Base-by-base conservation (phyloP, 2,797 vertebrate species). In the Poecilia velifera region DNA sequence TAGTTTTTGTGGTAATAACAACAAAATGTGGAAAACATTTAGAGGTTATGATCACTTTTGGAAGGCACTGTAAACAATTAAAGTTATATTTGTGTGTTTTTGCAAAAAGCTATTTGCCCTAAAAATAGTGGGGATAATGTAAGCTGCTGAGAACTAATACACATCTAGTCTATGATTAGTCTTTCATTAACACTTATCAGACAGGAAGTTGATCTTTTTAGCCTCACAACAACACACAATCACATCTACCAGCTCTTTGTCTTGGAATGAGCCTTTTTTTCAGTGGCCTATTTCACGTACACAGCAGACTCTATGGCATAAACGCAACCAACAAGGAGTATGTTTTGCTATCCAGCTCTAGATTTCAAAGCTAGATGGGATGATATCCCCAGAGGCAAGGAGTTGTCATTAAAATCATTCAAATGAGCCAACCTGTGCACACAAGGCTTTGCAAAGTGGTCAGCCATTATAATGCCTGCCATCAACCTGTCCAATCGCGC, bases 391-490 rank as follows among this genome's bases (percentile, higher is more conserved):
- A 5, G 51, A 79, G 82, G 76, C 84, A 43, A 55, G 77, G 78
- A 87, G 85, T 84, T 77, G 76, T 92, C 92, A 94, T 94, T 92
- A 93, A 91, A 91, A 89, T 79, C 76, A 95, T 94, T 95, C 94
- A 95, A 95, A 95, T 94, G 77, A 93, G 72, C 89, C 86, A 90
- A 84, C 92, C 90, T 93, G 90, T 85, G 87, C 90, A 95, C 91
- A 95, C 90, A 94, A 86, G 81, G 88, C 90, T 95, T 94, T 95
- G 90, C 92, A 94, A 95, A 95, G 88, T 90, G 90, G 90, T 77
- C 77, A 78, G 88, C 88, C 90, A 79, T 91, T 78, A 90, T 89
- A 93, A 92, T 89, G 88, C 70, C 81, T 83, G 80, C 49, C 79
- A 86, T 91, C 92, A 91, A 95, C 93, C 89, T 94, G 90, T 90